Evolutionary conservation across 2,797 vertebrate species (phyloP), one percentile per base, ranked within the genome.

Genomic region (Sebastes trivittatus): DNA sequence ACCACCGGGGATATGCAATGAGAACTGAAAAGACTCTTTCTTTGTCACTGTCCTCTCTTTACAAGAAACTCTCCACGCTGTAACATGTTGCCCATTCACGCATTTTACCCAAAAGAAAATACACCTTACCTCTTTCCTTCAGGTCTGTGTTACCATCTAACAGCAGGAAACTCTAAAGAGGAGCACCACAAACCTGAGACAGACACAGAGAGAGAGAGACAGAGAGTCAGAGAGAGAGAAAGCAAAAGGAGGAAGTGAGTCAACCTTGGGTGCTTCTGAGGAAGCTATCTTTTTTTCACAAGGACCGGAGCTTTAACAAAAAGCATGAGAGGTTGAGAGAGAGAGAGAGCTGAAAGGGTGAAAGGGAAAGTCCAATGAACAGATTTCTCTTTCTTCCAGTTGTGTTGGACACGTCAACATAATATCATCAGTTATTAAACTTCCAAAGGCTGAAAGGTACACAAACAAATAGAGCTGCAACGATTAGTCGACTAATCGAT

Each of bases 131-230:
- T 92, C 93, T 93, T 80, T 84, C 88, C 88, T 94, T 95, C 89
- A 95, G 92, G 87, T 94, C 76, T 84, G 89, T 86, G 91, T 91
- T 89, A 95, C 87, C 93, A 94, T 96, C 91, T 93, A 95, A 91
- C 88, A 94, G 92, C 94, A 94, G 93, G 93, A 95, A 93, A 90
- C 90, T 91, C 77, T 88, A 88, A 89, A 93, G 85, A 89, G 90
- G 90, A 94, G 88, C 71, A 82, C 91, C 88, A 82, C 87, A 91
- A 90, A 94, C 92, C 86, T 86, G 78, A 88, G 83, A 86, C 23
- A 87, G 32, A 85, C 46, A 85, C 46, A 90, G 75, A 87, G 20
- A 78, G 29, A 78, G 61, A 79, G 63, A 76, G 14, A 81, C 32
- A 72, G 11, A 71, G 22, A 64, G 3, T 80, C 20, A 72, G 60